Percentiles rank a stretch among this genome's conserved stretches.
phyloP scores from a whole-genome alignment of 2,797 vertebrate species.

The Myoxocephalus aenaeus region DNA sequence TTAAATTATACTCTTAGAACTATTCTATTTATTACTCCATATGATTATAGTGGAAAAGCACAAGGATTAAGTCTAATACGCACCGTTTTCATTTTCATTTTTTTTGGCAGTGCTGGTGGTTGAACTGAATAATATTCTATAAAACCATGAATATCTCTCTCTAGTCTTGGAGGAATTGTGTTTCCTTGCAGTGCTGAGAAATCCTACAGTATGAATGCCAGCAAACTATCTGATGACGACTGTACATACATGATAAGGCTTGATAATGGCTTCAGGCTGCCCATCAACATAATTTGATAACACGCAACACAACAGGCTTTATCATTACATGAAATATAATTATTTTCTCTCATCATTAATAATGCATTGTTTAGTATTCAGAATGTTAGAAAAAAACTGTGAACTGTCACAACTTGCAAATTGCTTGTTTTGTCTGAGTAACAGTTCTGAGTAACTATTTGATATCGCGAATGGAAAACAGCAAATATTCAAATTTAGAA shows the following conservation, averaged over 20 bases:
- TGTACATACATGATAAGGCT: not conserved
- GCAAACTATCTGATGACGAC: not conserved
- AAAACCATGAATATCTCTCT: not conserved
- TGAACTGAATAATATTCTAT: not conserved
- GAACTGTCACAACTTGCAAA: not conserved
- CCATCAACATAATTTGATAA: too few species aligned
- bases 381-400: not conserved
- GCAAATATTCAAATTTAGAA: not conserved
- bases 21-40: not conserved
- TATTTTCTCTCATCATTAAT: not conserved
- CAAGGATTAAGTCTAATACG: not conserved
- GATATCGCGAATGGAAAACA: not conserved
- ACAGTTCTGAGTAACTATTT: not conserved
- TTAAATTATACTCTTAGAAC: not conserved
- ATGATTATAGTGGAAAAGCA: not conserved
- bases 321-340: not conserved
- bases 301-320: too few species aligned
- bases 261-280: too few species aligned
- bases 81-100: not conserved
- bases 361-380: not conserved
- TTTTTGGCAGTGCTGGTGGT: not conserved
- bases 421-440: not conserved
- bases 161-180: not conserved
- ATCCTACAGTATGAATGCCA: not conserved
- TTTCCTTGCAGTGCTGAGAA: not conserved